Evolutionary conservation across 2,888 invertebrate species (phyloP).

Genomic region (Calameuta pallipes): DNA sequence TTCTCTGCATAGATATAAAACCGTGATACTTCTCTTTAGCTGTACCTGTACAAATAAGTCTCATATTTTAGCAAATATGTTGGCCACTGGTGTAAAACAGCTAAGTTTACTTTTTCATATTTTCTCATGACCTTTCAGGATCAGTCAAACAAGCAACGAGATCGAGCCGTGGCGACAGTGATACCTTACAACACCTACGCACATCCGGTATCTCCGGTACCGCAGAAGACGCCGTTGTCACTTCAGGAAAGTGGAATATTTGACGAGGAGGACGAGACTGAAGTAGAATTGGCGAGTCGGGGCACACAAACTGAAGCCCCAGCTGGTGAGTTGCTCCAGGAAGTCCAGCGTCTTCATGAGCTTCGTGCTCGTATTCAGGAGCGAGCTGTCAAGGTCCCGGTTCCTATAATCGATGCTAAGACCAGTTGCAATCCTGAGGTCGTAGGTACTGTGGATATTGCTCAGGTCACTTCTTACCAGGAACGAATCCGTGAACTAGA

Average conservation of each 20-base stretch:
- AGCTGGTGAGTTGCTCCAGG: slow-evolving; percentile 54
- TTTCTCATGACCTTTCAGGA: slow-evolving; percentile 36
- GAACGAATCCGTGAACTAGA: slow-evolving; percentile 51
- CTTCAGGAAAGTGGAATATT: slow-evolving; percentile 82
- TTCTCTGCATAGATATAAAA: not conserved
- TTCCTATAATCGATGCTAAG: slow-evolving; percentile 30
- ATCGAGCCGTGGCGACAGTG: slow-evolving; percentile 55
- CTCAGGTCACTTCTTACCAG: slow-evolving; percentile 31
- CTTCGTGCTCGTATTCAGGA: slow-evolving; percentile 55
- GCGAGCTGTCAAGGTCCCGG: slow-evolving; percentile 48
- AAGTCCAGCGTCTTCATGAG: slow-evolving; percentile 56
- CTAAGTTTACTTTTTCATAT: not conserved
- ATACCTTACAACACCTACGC: slow-evolving; percentile 51
- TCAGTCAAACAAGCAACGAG: slow-evolving; percentile 46
- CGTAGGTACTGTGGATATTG: slow-evolving; percentile 23
- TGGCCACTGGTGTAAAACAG: not conserved
- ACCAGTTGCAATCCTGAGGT: slow-evolving; percentile 26
- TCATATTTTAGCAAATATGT: not conserved
- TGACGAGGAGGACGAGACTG: slow-evolving; percentile 68
- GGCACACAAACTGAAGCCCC: slow-evolving; percentile 56
- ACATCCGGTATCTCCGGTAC: slow-evolving; percentile 40
- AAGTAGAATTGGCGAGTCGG: slow-evolving; percentile 49
- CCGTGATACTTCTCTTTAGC: not conserved
- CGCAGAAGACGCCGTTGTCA: slow-evolving; percentile 51
- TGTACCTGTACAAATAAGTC: not conserved